A percentile compares a stretch with the other conserved stretches of the same genome.
These are phyloP conservation scores for Buceros bicornis DNA, from an alignment of 2,797 vertebrate species.

Conservation along the genomic window DNA sequence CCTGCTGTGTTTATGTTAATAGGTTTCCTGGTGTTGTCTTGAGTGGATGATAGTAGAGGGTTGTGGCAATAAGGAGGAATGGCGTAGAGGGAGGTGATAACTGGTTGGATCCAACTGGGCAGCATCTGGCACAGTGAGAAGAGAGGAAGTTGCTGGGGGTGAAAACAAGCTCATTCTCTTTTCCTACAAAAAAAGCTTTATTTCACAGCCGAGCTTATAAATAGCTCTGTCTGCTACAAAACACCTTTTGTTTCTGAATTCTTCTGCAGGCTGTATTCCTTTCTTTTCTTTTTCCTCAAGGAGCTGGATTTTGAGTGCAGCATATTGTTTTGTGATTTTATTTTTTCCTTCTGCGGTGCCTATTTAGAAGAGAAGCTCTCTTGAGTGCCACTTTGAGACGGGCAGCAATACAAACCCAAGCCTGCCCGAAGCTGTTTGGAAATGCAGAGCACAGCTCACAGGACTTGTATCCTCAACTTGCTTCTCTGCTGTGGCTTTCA, in stretches of 20 bases:
- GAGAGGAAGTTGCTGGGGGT: conserved; percentile 18
- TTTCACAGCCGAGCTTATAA: conserved; percentile 66
- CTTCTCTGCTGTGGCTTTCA: not conserved
- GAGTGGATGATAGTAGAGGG: not conserved
- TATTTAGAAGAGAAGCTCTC: not conserved
- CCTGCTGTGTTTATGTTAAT: not conserved
- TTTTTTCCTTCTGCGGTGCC: not conserved
- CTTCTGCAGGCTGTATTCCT: not conserved
- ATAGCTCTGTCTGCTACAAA: conserved; percentile 46
- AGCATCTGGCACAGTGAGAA: conserved; percentile 36
- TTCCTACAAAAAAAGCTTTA: conserved; percentile 66
- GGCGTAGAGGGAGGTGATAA: not conserved
- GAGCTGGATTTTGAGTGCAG: not conserved
- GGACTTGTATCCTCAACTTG: not conserved
- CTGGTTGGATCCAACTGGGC: conserved; percentile 3
- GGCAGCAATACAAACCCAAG: not conserved
- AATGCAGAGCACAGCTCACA: not conserved
- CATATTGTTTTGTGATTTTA: not conserved
- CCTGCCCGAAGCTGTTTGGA: not conserved
- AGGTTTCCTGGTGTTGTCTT: conserved; percentile 5
- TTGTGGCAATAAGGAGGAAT: not conserved
- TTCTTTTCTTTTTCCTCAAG: not conserved
- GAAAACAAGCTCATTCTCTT: conserved; percentile 39
- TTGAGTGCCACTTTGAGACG: not conserved
- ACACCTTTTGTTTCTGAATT: conserved; percentile 48